These are phyloP conservation scores for Mirza zaza DNA, from an alignment of 2,113 vertebrate genomes.

Conservation along the genomic window DNA sequence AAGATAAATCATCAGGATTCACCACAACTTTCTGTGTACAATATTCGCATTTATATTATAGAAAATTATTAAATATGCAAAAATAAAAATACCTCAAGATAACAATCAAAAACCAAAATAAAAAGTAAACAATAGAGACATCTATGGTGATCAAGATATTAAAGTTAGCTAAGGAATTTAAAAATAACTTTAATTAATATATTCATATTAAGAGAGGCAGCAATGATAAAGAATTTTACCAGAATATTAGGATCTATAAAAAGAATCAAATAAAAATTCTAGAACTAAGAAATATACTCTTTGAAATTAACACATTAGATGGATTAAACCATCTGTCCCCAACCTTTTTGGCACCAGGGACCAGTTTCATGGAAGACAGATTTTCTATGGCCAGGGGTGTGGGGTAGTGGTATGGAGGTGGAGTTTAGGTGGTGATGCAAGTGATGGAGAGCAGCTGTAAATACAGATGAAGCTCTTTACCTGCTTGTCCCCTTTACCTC, in stretches of 20 bases:
- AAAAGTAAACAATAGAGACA: neutral
- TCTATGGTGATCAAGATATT: neutral
- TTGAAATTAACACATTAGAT: slow-evolving; percentile 23
- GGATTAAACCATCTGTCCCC: neutral
- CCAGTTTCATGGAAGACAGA: too few species aligned
- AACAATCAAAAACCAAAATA: neutral
- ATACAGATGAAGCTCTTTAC: too few species aligned
- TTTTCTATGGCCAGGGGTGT: too few species aligned
- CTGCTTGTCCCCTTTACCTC: too few species aligned
- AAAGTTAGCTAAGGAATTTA: neutral
- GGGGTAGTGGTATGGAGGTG: too few species aligned
- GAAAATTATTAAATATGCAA: neutral
- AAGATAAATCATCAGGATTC: neutral
- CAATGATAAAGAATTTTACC: neutral
- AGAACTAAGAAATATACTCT: neutral
- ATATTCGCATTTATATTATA: neutral
- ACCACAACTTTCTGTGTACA: neutral
- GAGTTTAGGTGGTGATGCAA: too few species aligned
- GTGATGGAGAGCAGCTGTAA: too few species aligned
- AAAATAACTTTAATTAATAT: neutral
- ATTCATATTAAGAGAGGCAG: neutral
- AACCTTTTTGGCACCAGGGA: too few species aligned
- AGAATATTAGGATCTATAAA: neutral
- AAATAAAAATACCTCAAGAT: neutral
- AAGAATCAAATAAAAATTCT: neutral